A percentile compares a stretch with the other conserved stretches of the same genome.
Evolutionary conservation across 2,888 invertebrate genomes (phyloP).

Genomic region (Diaprepes abbreviatus): DNA sequence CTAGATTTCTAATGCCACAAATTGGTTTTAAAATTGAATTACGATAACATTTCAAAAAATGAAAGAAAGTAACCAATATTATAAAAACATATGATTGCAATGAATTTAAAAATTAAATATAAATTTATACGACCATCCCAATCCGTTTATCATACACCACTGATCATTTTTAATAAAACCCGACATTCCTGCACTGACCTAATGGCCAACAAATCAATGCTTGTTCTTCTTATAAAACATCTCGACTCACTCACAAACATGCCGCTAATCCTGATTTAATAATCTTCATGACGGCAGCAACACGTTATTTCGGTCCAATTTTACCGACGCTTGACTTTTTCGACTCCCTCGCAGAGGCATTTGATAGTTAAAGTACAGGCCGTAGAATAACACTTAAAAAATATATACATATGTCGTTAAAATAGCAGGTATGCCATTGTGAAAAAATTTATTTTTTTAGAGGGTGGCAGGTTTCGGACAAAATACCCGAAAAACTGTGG

Average conservation of each 20-base stretch:
- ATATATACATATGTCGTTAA: too few species aligned
- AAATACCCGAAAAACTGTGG: too few species aligned
- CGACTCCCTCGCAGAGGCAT: background rate
- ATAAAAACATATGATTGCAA: too few species aligned
- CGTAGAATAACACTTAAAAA: too few species aligned
- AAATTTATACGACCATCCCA: background rate
- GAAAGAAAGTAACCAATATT: too few species aligned
- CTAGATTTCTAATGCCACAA: too few species aligned
- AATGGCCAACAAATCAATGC: conserved; percentile 65
- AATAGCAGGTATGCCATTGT: too few species aligned
- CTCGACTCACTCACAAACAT: conserved; percentile 63
- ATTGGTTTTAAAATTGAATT: too few species aligned
- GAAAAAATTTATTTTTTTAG: too few species aligned
- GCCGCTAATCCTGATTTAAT: conserved; percentile 69
- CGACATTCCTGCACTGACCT: conserved; percentile 53
- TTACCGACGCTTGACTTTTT: conserved; percentile 5
- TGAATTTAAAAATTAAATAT: background rate
- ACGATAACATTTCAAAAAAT: too few species aligned
- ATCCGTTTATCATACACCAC: background rate
- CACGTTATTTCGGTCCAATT: conserved; percentile 11
- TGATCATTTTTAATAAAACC: conserved; percentile 35
- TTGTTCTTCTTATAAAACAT: conserved; percentile 61
- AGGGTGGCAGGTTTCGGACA: too few species aligned
- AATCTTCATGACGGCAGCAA: conserved; percentile 60
- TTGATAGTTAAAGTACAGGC: background rate